Evolutionary conservation across 2,113 vertebrate species (phyloP).

Genomic region (Bettongia penicillata): DNA sequence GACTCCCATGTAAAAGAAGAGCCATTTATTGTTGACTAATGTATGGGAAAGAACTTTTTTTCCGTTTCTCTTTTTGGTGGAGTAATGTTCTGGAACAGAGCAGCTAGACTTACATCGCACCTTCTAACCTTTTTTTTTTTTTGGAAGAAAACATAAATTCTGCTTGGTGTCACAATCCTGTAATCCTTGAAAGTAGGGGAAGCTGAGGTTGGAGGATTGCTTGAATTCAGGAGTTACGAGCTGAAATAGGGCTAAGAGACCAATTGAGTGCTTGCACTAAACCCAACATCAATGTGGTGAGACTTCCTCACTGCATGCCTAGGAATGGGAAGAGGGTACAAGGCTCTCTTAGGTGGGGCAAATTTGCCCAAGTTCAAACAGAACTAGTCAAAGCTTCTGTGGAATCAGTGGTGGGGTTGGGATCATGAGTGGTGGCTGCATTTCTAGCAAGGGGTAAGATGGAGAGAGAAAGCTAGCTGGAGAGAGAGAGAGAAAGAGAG

Average conservation of each 20-base stretch:
- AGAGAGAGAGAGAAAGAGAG: neutral
- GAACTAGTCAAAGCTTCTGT: neutral
- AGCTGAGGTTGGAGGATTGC: neutral
- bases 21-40: neutral
- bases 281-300: neutral
- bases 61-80: no score
- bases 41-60: neutral
- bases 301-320: no score
- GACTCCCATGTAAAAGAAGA: neutral
- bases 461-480: neutral
- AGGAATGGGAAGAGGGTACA: neutral
- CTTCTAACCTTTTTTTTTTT: neutral
- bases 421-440: neutral
- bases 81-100: neutral
- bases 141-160: neutral
- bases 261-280: neutral
- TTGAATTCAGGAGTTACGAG: neutral
- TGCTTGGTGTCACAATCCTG: neutral
- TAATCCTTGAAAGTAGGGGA: neutral
- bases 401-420: neutral
- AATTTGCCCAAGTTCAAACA: neutral
- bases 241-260: neutral
- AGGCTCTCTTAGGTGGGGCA: neutral
- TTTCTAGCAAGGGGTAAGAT: neutral
- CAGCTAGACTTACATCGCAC: neutral